phyloP scores from a whole-genome alignment of 2,797 vertebrate genomes.

The Tapirus indicus region DNA sequence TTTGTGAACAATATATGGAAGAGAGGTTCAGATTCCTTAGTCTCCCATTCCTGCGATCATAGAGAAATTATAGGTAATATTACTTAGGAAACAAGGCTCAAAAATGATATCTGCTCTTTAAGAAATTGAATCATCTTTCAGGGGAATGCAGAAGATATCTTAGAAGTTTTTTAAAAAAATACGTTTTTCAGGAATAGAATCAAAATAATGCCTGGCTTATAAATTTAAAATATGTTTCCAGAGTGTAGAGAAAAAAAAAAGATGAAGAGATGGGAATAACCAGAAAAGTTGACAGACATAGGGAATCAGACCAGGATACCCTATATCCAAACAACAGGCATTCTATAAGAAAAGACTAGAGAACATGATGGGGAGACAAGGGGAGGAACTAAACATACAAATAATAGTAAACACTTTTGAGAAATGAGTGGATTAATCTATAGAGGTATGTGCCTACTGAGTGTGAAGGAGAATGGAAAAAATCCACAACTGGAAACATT shows the following conservation, averaged over 20 bases:
- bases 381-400: neutral
- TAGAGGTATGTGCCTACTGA: neutral
- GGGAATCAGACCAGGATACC: neutral
- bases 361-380: neutral
- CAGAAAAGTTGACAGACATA: neutral
- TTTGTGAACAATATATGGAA: neutral
- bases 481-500: neutral
- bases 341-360: neutral
- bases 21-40: neutral
- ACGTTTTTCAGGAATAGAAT: neutral
- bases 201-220: neutral
- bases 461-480: neutral
- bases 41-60: neutral
- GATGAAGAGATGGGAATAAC: neutral
- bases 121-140: neutral
- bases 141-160: neutral
- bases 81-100: neutral
- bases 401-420: neutral
- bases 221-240: neutral
- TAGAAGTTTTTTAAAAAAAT: neutral
- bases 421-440: neutral
- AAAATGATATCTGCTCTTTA: neutral
- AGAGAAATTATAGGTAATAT: neutral
- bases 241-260: neutral
- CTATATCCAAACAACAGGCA: neutral